Base-by-base conservation (phyloP, 2,888 invertebrate species). In the Mesorhabditis spiculigera region DNA sequence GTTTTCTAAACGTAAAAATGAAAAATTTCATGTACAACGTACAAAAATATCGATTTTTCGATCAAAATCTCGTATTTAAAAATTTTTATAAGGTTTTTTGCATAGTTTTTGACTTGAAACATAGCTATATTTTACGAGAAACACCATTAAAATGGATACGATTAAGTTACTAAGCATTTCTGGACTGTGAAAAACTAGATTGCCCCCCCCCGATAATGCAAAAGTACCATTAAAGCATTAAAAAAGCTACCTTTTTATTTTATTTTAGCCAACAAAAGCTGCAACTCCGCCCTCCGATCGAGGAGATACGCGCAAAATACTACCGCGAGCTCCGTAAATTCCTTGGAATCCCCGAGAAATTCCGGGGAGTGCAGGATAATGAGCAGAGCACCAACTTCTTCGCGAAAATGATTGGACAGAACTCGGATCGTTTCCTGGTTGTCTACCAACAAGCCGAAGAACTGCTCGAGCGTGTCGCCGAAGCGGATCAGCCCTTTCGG, bases 271-370 rank as follows among this genome's bases (percentile, higher is more conserved):
- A 89, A 73, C 87, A 88, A 70, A 89, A 90, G 68, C 90, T 97
- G 0, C 91, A 92, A 70, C 72, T 86, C 85, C 91, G 91, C 69
- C 97, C 97, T 0, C 90, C 92, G 0, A 89, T 94, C 79, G 93
- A 94, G 86, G 93, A 93, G 86, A 90, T 95, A 63, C 91, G 93
- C 28, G 91, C 92, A 65, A 92, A 92, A 82, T 93, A 95, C 86
- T 95, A 93, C 86, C 77, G 77, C 41, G 93, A 93, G 84, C 88
- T 98, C 86, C 91, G 93, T 76, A 91, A 93, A 71, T 94, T 96
- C 76, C 90, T 96, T 41, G 90, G 92, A 68, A 91, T 96, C 75
- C 97, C 98, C 0, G 90, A 91, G 74, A 91, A 91, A 77, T 95
- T 97, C 86, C 91, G 91, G 67, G 89, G 89, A 4, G 90, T 96